Percentiles rank a stretch among this genome's conserved stretches.
Evolutionary conservation across 2,797 vertebrate genomes (phyloP).

Genomic region (Capromys pilorides): DNA sequence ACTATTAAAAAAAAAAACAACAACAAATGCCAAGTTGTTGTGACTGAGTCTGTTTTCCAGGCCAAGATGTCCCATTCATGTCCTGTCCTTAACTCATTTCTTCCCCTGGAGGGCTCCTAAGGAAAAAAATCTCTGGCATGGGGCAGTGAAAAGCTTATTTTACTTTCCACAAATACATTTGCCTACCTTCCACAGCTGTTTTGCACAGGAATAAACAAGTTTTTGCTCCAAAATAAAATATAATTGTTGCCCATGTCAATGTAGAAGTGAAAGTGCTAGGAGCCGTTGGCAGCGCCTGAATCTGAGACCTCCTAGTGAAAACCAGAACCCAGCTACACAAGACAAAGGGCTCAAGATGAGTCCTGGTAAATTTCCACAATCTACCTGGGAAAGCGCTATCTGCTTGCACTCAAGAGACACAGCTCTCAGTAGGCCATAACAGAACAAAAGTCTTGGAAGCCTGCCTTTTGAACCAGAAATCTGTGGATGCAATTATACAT

Average conservation of each 20-base stretch:
- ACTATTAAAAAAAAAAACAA: not conserved
- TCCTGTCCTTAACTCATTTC: conserved; percentile 32
- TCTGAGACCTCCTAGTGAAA: not conserved
- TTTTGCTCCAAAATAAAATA: conserved; percentile 39
- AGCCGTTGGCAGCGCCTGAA: not conserved
- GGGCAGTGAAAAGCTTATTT: conserved; percentile 26
- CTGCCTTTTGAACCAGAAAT: conserved; percentile 44
- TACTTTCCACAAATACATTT: conserved; percentile 43
- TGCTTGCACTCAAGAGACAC: conserved; percentile 15
- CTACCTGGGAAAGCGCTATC: not conserved
- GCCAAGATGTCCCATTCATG: not conserved
- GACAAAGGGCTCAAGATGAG: not conserved
- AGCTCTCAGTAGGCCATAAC: not conserved
- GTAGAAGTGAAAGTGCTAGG: conserved; percentile 18
- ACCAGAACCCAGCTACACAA: not conserved
- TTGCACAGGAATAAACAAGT: conserved; percentile 53
- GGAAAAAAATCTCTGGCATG: not conserved
- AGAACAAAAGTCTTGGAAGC: conserved; percentile 17
- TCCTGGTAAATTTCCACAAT: not conserved
- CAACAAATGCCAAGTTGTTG: not conserved
- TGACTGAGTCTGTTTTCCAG: not conserved
- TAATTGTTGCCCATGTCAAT: conserved; percentile 42
- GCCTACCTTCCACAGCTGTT: conserved; percentile 58
- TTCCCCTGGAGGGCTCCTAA: not conserved
- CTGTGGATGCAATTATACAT: conserved; percentile 38